phyloP scores from a whole-genome alignment of 2,113 vertebrate genomes.

The Syngnathus typhle region DNA sequence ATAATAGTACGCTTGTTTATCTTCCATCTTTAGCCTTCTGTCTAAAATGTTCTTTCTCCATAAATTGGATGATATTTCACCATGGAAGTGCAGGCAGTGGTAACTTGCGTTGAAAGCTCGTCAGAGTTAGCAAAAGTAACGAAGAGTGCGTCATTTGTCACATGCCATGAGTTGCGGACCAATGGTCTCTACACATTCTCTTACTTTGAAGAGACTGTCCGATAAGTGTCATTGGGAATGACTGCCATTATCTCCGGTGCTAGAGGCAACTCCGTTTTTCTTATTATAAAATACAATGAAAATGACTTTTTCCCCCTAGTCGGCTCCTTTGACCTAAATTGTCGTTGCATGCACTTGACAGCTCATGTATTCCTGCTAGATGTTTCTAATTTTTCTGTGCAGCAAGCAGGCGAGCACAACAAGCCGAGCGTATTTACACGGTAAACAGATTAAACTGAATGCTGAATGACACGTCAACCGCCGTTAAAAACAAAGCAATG shows the following conservation, averaged over 20 bases:
- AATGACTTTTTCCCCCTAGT: conserved; percentile 12
- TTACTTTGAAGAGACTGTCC: conserved; percentile 49
- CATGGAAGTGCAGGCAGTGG: not conserved
- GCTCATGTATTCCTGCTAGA: conserved; percentile 23
- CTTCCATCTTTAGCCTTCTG: not conserved
- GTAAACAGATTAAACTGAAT: conserved; percentile 26
- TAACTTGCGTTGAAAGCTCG: not conserved
- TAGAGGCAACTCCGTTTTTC: conserved; percentile 31
- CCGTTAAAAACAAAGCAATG: not conserved
- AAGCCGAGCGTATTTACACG: conserved; percentile 43
- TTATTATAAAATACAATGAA: conserved; percentile 36
- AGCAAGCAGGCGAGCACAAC: conserved; percentile 16
- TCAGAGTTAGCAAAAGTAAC: not conserved
- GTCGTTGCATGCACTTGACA: conserved; percentile 35
- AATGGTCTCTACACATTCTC: conserved; percentile 14
- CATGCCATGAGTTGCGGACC: not conserved
- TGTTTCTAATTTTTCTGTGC: conserved; percentile 30
- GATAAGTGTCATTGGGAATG: conserved; percentile 47
- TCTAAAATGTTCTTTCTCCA: not conserved
- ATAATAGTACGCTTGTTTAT: not conserved
- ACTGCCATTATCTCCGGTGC: conserved; percentile 42
- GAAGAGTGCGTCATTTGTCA: not conserved
- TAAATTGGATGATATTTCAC: conserved; percentile 1
- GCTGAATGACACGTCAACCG: conserved; percentile 1
- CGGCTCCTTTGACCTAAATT: conserved; percentile 49